Evolutionary conservation across 2,113 vertebrate species (phyloP).

Genomic region (Pipa parva): DNA sequence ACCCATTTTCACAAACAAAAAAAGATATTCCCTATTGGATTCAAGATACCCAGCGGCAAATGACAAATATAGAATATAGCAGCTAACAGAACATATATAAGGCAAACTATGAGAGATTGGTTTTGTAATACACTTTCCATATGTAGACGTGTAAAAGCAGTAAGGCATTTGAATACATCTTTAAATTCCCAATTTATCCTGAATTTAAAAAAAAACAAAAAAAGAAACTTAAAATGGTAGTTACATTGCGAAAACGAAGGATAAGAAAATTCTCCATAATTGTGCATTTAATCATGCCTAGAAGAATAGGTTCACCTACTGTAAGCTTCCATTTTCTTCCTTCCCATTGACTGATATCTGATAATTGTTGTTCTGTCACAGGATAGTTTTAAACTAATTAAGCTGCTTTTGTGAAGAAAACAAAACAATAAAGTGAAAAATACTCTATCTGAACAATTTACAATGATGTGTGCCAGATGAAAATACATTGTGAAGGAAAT

Average conservation of each 20-base stretch:
- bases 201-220: too few relatives aligned
- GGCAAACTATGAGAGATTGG: too few relatives aligned
- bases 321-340: conserved; percentile 3
- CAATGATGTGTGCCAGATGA: not conserved
- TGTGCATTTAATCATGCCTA: not conserved
- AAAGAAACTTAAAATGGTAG: not conserved
- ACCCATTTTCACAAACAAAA: too few relatives aligned
- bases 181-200: too few relatives aligned
- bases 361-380: conserved; percentile 8
- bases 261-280: not conserved
- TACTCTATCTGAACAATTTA: not conserved
- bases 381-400: conserved; percentile 19
- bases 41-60: too few relatives aligned
- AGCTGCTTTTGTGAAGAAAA: not conserved
- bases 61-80: too few relatives aligned
- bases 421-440: not conserved
- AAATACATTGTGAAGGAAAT: not conserved
- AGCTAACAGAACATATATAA: too few relatives aligned
- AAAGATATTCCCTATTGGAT: too few relatives aligned
- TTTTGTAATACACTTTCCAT: too few relatives aligned
- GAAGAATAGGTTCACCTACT: not conserved
- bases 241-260: not conserved
- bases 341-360: conserved; percentile 6
- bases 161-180: too few relatives aligned
- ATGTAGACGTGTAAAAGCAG: too few relatives aligned